phyloP scores from a whole-genome alignment of 2,888 invertebrate species.

The Nephrotoma flavescens region DNA sequence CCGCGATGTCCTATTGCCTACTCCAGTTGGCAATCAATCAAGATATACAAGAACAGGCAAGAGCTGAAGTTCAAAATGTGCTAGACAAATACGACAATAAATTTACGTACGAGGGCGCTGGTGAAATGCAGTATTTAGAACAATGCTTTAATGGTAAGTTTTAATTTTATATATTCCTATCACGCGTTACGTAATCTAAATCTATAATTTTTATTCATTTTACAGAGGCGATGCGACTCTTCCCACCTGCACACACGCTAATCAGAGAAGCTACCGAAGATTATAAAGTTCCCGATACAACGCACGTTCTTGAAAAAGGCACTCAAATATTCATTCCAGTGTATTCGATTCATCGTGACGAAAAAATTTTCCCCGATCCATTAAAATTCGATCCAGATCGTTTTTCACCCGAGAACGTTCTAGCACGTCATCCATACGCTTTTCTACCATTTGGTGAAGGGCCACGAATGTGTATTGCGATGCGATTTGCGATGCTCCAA shows the following conservation, averaged over 20 bases:
- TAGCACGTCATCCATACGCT: conserved; percentile 24
- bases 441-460: conserved; percentile 33
- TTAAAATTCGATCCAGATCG: conserved; percentile 45
- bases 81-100: conserved; percentile 21
- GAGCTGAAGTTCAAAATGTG: conserved; percentile 26
- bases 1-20: conserved; percentile 28
- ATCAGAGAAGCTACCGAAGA: conserved; percentile 22
- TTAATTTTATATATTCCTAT: neutral
- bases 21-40: conserved; percentile 31
- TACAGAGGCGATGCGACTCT: neutral
- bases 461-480: conserved; percentile 30
- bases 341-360: conserved; percentile 43
- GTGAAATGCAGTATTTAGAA: conserved; percentile 29
- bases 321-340: conserved; percentile 38
- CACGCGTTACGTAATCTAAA: neutral
- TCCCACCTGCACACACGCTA: neutral
- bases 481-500: conserved; percentile 24
- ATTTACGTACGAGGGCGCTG: conserved; percentile 27
- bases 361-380: conserved; percentile 43
- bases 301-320: conserved; percentile 35
- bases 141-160: conserved; percentile 26
- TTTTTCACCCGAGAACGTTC: conserved; percentile 38
- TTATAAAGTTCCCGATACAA: conserved; percentile 31
- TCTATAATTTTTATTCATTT: neutral
- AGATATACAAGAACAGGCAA: conserved; percentile 27